phyloP scores from a whole-genome alignment of 2,888 invertebrate genomes.

The Epinotia brunnichana region DNA sequence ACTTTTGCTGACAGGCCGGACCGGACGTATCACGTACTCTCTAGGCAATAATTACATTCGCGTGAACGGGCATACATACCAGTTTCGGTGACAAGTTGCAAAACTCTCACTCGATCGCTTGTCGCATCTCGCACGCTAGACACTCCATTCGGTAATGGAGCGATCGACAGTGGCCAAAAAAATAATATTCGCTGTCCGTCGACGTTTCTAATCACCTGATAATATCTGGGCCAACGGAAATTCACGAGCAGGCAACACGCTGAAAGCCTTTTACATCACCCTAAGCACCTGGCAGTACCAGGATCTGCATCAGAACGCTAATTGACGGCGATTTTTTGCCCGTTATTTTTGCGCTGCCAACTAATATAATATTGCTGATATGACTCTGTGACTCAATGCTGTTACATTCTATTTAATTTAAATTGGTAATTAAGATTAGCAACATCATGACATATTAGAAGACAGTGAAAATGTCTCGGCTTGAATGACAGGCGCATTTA shows the following conservation, averaged over 20 bases:
- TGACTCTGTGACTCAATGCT: slow-evolving; percentile 67
- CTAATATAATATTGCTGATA: slow-evolving; percentile 62
- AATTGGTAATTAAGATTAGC: slow-evolving; percentile 75
- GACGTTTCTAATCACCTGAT: slow-evolving; percentile 78
- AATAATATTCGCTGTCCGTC: slow-evolving; percentile 74
- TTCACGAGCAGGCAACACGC: slow-evolving; percentile 74
- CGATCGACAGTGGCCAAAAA: slow-evolving; percentile 79
- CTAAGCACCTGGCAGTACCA: slow-evolving; percentile 75
- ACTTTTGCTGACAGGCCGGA: slow-evolving; percentile 67
- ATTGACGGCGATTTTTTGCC: slow-evolving; percentile 65
- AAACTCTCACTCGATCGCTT: slow-evolving; percentile 80
- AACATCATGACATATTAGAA: slow-evolving; percentile 67
- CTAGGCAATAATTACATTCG: slow-evolving; percentile 73
- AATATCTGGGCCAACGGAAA: slow-evolving; percentile 82
- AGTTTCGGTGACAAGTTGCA: slow-evolving; percentile 80
- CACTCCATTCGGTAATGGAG: slow-evolving; percentile 64
- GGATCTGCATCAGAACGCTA: slow-evolving; percentile 70
- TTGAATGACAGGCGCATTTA: slow-evolving; percentile 74
- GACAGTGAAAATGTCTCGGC: slow-evolving; percentile 65
- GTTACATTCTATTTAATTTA: slow-evolving; percentile 65
- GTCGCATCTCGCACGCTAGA: slow-evolving; percentile 74
- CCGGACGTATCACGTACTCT: slow-evolving; percentile 72
- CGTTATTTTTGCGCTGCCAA: slow-evolving; percentile 59
- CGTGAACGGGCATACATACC: slow-evolving; percentile 70
- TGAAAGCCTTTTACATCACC: slow-evolving; percentile 82